Evolutionary conservation across 2,113 vertebrate species (phyloP), one percentile per base, ranked within the genome.

Genomic region (Bombycilla garrulus): DNA sequence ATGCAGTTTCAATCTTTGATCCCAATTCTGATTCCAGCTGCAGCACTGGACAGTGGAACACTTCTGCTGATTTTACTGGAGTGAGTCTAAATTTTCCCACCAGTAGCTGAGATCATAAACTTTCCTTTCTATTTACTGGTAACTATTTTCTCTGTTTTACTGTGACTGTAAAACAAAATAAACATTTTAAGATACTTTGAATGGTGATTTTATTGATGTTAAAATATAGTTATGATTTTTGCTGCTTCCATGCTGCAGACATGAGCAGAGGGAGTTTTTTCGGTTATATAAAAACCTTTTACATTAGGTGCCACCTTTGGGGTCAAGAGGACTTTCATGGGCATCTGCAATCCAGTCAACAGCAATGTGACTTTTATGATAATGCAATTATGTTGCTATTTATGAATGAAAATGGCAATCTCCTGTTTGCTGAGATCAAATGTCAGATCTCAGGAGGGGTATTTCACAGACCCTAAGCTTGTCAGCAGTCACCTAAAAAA

Each of bases 351-450:
- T n/a, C 53, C 33, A 81, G 69, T 60, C 66, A 84, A 76, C 31
- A 83, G 62, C 83, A 89, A 81, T 62, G 61, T 74, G 76, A 78
- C 66, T 93, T 86, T 86, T 66, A 81, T 86, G 77, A 83, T 95
- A 93, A 89, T 67, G 66, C 26, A 76, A 83, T 90, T 93, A 92
- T 47, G 36, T 92, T 80, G 90, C 38, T 73, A 36, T 84, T 79
- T 84, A 50, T 76, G 79, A 83, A 89, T 48, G 78, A 94, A 93
- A 88, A 88, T 73, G 90, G 26, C 40, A 28, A 29, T 60, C 38
- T 93, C 56, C 31, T 69, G 28, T 57, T 94, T 62, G 66, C 64
- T 81, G 56, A 53, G 94, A 50, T 93, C 78, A 88, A 83, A 90
- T 42, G 31, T 87, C 70, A 60, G 12, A 12, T 38, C 84, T 86